Base-by-base conservation (phyloP, 2,797 vertebrate species). In the Halcyon chelicuti region DNA sequence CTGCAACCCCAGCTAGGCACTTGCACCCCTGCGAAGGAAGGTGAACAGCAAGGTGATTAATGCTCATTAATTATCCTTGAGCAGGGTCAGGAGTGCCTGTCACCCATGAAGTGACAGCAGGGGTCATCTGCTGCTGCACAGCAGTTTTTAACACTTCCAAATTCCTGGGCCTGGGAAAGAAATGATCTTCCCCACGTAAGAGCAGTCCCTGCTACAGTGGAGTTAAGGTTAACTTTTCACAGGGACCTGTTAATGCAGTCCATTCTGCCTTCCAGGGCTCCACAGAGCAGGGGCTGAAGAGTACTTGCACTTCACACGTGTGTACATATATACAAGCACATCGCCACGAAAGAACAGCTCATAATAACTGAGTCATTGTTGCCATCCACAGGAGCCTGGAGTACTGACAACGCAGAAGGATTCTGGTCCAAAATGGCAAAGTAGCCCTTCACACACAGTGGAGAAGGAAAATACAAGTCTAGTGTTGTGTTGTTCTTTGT, bases 311-410 rank as follows among this genome's bases (percentile, higher is more conserved):
- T 76, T 81, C 71, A 72, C 35, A 66, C 1, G 0, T 39, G 23
- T 67, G 31, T 67, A 54, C 23, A 3, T 68, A 61, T 7, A 21
- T n/a, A 75, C 29, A 51, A 81, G 62, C 58, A 70, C 57, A 91
- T 17, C 1, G 0, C 76, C 60, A 60, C 0, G 0, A 75, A 90
- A 72, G 79, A 95, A 31, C 58, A 12, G 29, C 62, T 92, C 58
- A 23, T 95, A 94, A 95, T 95, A 96, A 96, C 91, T 93, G 91
- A 90, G 90, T 92, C 91, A 93, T 95, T 95, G 84, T 96, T 95
- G 96, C 96, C 96, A 93, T 95, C 95, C 96, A 93, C 94, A 95
- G 96, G 96, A 96, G 95, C 91, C 90, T 79, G 86, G 95, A 94
- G 96, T 90, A 94, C 80, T 94, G 91, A 95, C 94, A 91, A 3